These are phyloP conservation scores for Syndactyla subalaris DNA, from an alignment of 2,797 vertebrate genomes.

Conservation along the genomic window DNA sequence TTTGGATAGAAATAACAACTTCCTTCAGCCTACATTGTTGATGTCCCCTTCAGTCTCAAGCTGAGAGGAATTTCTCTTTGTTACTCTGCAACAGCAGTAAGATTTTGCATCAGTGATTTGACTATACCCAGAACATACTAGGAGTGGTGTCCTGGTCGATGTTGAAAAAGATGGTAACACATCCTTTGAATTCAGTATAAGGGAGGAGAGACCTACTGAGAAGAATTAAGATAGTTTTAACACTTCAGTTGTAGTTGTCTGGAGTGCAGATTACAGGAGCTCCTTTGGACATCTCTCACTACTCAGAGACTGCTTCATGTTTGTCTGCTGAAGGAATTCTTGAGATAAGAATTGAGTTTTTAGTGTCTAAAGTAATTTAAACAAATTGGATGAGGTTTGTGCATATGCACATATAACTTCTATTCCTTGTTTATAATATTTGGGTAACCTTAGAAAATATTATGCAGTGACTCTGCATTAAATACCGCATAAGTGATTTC, in stretches of 20 bases:
- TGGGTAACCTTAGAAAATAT: not conserved
- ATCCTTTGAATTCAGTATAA: not conserved
- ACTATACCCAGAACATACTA: not conserved
- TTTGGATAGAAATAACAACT: slow-evolving; percentile 63
- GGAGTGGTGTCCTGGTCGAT: not conserved
- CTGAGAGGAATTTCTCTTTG: slow-evolving; percentile 47
- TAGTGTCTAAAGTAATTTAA: not conserved
- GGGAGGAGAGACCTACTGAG: not conserved
- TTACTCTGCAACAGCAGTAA: not conserved
- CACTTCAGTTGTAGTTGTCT: not conserved
- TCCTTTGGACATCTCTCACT: not conserved
- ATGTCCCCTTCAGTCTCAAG: not conserved
- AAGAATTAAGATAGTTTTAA: not conserved
- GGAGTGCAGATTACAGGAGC: not conserved
- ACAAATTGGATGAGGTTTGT: not conserved
- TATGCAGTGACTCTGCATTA: not conserved
- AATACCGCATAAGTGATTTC: not conserved
- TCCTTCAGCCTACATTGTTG: slow-evolving; percentile 34
- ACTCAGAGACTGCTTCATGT: not conserved
- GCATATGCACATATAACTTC: not conserved
- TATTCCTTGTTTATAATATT: not conserved
- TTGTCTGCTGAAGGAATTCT: not conserved
- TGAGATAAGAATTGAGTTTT: not conserved
- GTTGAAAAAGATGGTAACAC: not conserved
- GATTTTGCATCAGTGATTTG: not conserved